Evolutionary conservation across 1,140 invertebrate species (phyloP).

Genomic region (Linepithema humile): DNA sequence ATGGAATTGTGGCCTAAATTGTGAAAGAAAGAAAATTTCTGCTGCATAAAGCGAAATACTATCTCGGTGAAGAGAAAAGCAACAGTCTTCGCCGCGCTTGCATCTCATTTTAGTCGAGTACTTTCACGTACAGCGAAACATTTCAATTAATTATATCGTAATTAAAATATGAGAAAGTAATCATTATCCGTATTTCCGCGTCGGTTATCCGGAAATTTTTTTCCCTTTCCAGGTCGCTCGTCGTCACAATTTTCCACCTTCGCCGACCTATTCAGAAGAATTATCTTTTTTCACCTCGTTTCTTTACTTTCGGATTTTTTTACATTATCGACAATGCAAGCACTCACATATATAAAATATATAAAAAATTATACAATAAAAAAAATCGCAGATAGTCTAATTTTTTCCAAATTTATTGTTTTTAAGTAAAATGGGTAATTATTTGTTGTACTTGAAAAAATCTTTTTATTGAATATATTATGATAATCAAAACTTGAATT

Average conservation of each 20-base stretch:
- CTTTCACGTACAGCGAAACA: constrained; percentile 64
- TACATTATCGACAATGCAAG: neutral
- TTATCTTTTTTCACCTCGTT: neutral
- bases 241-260: constrained; percentile 1
- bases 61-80: neutral
- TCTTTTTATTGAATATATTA: neutral
- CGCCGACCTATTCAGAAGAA: constrained; percentile 12
- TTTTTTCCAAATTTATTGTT: neutral
- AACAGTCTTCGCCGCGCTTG: constrained; percentile 24
- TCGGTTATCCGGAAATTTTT: constrained; percentile 69
- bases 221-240: neutral
- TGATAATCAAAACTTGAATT: neutral
- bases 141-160: constrained; percentile 80
- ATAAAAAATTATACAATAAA: neutral
- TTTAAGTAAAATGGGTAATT: neutral
- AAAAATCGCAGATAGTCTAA: neutral
- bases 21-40: constrained; percentile 37
- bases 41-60: neutral
- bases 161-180: constrained; percentile 79
- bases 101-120: constrained; percentile 74
- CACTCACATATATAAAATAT: neutral
- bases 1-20: constrained; percentile 7
- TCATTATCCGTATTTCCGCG: constrained; percentile 76
- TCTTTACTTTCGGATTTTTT: neutral
- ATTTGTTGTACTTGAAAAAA: neutral